Evolutionary conservation across 1,140 invertebrate genomes (phyloP).

Genomic region (Lordiphosa collinella): DNA sequence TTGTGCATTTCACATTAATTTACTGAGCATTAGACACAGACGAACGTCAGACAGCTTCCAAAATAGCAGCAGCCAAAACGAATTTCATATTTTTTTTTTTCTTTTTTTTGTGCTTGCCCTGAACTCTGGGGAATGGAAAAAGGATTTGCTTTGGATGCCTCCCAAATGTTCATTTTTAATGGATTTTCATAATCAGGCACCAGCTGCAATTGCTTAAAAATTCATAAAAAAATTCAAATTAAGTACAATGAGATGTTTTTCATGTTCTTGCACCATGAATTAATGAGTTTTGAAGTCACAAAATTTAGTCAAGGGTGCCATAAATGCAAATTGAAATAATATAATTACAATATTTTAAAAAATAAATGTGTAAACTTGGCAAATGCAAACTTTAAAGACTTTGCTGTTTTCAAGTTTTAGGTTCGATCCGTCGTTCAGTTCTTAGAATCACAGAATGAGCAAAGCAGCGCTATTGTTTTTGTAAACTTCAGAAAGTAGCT

Average conservation of each 20-base stretch:
- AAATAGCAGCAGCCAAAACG: slow-evolving; percentile 54
- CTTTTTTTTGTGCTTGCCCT: slow-evolving; percentile 15
- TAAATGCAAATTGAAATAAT: neutral
- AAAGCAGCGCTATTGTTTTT: no score
- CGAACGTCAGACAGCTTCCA: slow-evolving; percentile 5
- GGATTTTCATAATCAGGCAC: slow-evolving; percentile 45
- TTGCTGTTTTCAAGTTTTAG: no score
- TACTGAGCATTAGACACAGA: slow-evolving; percentile 2
- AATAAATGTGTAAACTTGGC: no score
- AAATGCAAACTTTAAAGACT: no score
- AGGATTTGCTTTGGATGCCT: slow-evolving; percentile 21
- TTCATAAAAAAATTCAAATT: no score
- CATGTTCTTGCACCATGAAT: slow-evolving; percentile 13
- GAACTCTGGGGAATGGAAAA: slow-evolving; percentile 21
- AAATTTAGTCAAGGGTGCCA: no score
- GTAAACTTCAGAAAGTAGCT: no score
- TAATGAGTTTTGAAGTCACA: slow-evolving; percentile 3
- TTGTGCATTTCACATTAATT: slow-evolving; percentile 35
- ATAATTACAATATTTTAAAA: neutral
- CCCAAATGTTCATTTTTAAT: slow-evolving; percentile 33
- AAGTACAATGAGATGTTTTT: slow-evolving; percentile 21
- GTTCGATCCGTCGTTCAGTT: no score
- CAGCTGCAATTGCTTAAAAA: slow-evolving; percentile 58
- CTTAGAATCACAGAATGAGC: no score
- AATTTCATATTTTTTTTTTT: slow-evolving; percentile 43